Base-by-base conservation (phyloP, 2,113 vertebrate genomes). In the Mirza zaza region DNA sequence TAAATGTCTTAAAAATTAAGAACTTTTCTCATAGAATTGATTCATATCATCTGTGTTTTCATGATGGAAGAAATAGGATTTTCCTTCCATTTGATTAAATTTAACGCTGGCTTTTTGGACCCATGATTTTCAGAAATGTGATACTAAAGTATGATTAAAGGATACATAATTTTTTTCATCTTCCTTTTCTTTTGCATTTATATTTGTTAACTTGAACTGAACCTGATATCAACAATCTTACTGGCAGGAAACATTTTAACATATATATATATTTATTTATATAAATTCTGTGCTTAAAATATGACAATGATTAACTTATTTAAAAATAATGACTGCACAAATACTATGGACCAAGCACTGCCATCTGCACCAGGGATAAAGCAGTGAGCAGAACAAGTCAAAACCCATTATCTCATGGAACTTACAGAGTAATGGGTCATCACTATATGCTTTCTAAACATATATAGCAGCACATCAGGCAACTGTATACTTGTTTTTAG, bases 261-360 rank as follows among this genome's bases (percentile, higher is more conserved):
- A 80, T 6, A 32, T 52, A 75, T 17, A 59, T 59, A 59, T 59
- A 23, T 61, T 4, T 61, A 61, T 25, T 4, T 61, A 11, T 8
- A 79, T 61, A 71, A 57, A 91, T 82, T 91, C 13, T 55, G 11
- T 39, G 83, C 86, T 80, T 87, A 70, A 1, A 36, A 68, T 29
- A 55, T 89, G 50, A 45, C 4, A 86, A 82, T 80, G 45, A 50
- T 68, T 79, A 85, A 96, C 29, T 94, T 67, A 57, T 73, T 36
- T 10, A 3, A 80, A 95, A 85, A 36, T 36, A 45, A 15, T 2
- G 15, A 55, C 9, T 71, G 32, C 23, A 79, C 15, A 87, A 50
- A 7, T 70, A 70, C 59, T 59, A 4, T 65, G 48, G 34, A 7
- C 14, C 67, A 67, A 39, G 6, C 14, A 92, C 17, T 87, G 4